Base-by-base conservation (phyloP, 2,888 invertebrate genomes). In the Germaria angustata region DNA sequence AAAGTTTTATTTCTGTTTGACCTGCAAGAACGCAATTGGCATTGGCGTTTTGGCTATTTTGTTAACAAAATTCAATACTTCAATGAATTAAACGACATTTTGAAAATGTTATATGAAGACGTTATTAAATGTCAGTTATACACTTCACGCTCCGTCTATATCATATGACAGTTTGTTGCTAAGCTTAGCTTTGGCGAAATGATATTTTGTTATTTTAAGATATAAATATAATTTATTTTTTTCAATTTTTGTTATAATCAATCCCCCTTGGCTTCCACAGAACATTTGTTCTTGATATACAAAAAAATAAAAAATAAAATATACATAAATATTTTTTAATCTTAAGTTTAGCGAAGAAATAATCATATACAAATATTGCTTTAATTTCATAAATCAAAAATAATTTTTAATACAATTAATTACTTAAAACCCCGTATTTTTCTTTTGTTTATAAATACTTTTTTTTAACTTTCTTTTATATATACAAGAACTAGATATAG, bases 201-300 rank as follows among this genome's bases (percentile, higher is more conserved):
- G 13, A 69, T 55, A 51, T 51, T 55, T 78, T 73, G 59, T 72
- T 63, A 61, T 77, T 68, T 59, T 63, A 63, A 66, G 22, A 68
- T 63, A 71, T 75, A 75, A 63, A 66, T 80, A 39, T 57, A 75
- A 66, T 72, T 81, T 81, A 71, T 76, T 80, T 63, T 68, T 79
- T 28, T 79, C 41, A 79, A 65, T 66, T 75, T 71, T 44, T 73
- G 20, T 66, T 79, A 17, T 75, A 65, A 68, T 79, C 57, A 71
- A 59, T 78, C 41, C 65, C 68, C 75, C 79, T 82, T 79, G 82
- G 82, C 82, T 82, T 82, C 82, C 82, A 82, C 79, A 75, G 79
- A 75, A 79, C 79, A 51, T 71, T 75, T 39, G 71, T 81, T 81
- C 78, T 82, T 79, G 51, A 69, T 71, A 82, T 65, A 78, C 49